These are phyloP conservation scores for Machaerirhynchus nigripectus DNA, from an alignment of 2,113 vertebrate species.

Conservation along the genomic window DNA sequence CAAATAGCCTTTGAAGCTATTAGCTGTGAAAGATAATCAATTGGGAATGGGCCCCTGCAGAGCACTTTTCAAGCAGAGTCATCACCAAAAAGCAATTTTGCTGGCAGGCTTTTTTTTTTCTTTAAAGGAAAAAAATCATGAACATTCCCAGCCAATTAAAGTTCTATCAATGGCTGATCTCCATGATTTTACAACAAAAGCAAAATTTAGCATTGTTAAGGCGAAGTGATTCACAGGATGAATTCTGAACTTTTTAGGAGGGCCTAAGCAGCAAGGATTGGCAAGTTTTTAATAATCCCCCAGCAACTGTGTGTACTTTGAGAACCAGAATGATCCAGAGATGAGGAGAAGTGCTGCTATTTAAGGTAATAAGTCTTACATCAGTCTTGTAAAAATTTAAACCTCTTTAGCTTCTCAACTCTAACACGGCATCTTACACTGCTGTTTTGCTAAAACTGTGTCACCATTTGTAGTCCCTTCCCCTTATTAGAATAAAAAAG, in stretches of 20 bases:
- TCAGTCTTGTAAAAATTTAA: background rate
- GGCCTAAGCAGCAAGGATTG: background rate
- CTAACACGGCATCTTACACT: background rate
- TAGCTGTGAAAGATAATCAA: constrained; percentile 88
- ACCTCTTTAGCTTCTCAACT: background rate
- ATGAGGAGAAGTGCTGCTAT: background rate
- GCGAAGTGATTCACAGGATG: background rate
- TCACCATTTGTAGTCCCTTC: background rate
- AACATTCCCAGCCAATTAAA: constrained; percentile 6
- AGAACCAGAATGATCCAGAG: background rate
- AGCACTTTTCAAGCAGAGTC: constrained; percentile 78
- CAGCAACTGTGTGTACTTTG: background rate
- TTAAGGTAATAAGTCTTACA: background rate
- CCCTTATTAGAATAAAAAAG: background rate
- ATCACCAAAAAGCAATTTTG: constrained; percentile 75
- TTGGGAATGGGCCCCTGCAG: constrained; percentile 74
- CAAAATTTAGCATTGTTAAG: background rate
- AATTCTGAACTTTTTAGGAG: background rate
- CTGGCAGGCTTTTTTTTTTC: constrained; percentile 33
- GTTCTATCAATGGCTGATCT: background rate
- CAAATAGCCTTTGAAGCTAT: constrained; percentile 77
- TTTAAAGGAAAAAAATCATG: background rate
- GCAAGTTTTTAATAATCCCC: background rate
- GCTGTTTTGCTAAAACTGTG: background rate
- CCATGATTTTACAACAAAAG: background rate